These are phyloP conservation scores for Psittacula cyanocephala DNA, from an alignment of 2,113 vertebrate genomes.

Conservation along the genomic window DNA sequence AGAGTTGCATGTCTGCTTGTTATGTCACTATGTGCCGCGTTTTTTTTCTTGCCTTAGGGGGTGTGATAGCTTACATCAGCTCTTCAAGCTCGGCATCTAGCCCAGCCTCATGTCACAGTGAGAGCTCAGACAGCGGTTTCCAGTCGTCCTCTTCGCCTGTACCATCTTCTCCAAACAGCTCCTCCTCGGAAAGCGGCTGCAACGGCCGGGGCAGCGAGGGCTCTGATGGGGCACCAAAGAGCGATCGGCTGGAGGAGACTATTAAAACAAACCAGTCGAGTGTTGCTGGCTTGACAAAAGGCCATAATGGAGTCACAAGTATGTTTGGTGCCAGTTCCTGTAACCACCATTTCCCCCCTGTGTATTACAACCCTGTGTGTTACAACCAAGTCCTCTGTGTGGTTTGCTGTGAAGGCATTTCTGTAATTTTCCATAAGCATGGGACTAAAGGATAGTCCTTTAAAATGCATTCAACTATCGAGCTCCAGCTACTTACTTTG, in stretches of 20 bases:
- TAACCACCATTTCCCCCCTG: background rate
- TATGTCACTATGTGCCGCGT: constrained; percentile 48
- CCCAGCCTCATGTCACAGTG: constrained; percentile 88
- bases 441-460: background rate
- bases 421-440: background rate
- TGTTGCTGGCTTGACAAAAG: constrained; percentile 74
- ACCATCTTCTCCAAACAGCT: constrained; percentile 82
- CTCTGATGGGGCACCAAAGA: constrained; percentile 66
- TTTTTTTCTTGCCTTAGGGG: constrained; percentile 76
- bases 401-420: background rate
- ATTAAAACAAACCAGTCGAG: constrained; percentile 78
- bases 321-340: constrained; percentile 48
- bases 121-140: constrained; percentile 86
- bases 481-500: background rate
- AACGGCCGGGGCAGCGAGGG: constrained; percentile 60
- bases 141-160: constrained; percentile 84
- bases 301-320: constrained; percentile 91
- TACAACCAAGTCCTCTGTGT: background rate
- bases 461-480: background rate
- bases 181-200: constrained; percentile 70
- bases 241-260: constrained; percentile 70
- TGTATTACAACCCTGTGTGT: accelerated
- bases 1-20: constrained; percentile 45
- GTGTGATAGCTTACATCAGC: constrained; percentile 96
- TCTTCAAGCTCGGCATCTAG: constrained; percentile 90